Evolutionary conservation across 2,888 invertebrate species (phyloP), one percentile per base, ranked within the genome.

Genomic region (Hypercompe scribonia): DNA sequence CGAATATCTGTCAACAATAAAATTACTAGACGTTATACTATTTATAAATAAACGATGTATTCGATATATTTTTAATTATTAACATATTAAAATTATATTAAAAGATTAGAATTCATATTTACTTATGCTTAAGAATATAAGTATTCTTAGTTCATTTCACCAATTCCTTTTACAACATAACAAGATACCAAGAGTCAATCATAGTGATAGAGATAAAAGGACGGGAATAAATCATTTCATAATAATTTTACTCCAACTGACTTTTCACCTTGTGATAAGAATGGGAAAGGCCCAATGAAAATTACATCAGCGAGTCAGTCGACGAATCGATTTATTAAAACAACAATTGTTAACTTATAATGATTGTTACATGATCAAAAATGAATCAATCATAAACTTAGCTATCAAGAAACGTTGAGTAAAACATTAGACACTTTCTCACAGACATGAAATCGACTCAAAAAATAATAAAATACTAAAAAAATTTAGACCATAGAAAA

Each of bases 71-170:
- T n/a, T n/a, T n/a, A n/a, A n/a, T n/a, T n/a, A n/a, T n/a, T n/a
- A n/a, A n/a, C n/a, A n/a, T n/a, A n/a, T n/a, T n/a, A n/a, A n/a
- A n/a, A n/a, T n/a, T n/a, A n/a, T n/a, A n/a, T n/a, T 28, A 28
- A 58, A n/a, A n/a, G 50, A 10, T 50, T 50, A n/a, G 10, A 10
- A 24, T 58, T n/a, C n/a, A 54, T 18, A 46, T 15, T 46, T 46
- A 3, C 15, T n/a, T 67, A n/a, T 24, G 50, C 33, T 34, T 54
- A 31, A n/a, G 31, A 68, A 36, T 50, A 34, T 68, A 64, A 65
- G 64, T 68, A 63, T 72, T 42, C 65, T 33, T 65, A 28, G n/a
- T 39, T 58, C 39, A 68, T 54, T 36, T 68, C 54, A 73, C 34
- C 7, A 50, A 24, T 50, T 73, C 65, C 65, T 64, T 68, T 46